Evolutionary conservation across 2,888 invertebrate genomes (phyloP).

Genomic region (Vesta saturnalis): DNA sequence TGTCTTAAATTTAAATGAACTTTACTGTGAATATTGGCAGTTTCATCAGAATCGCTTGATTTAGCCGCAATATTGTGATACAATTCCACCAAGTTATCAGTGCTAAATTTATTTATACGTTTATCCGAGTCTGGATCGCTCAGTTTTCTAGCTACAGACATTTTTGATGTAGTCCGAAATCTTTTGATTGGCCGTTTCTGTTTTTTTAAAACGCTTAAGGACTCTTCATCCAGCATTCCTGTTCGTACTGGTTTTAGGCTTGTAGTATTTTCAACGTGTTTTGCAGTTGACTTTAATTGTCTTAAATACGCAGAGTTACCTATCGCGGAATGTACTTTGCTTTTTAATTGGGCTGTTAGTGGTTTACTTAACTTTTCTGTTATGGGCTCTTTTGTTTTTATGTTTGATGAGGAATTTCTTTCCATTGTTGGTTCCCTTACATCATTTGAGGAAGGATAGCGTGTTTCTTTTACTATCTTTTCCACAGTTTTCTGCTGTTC

Average conservation of each 20-base stretch:
- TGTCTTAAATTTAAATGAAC: background rate
- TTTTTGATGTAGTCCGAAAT: constrained; percentile 17
- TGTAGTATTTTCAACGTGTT: constrained; percentile 38
- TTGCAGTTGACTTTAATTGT: constrained; percentile 39
- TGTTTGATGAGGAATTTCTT: constrained; percentile 11
- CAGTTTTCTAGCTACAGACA: constrained; percentile 8
- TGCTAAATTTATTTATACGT: background rate
- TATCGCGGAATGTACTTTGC: constrained; percentile 32
- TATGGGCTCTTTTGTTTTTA: constrained; percentile 28
- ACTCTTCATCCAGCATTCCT: constrained; percentile 29
- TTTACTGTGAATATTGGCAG: constrained; percentile 36
- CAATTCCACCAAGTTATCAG: constrained; percentile 57
- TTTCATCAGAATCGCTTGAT: constrained; percentile 57
- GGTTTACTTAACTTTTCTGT: constrained; percentile 11
- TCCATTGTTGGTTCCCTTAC: background rate
- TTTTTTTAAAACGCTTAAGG: constrained; percentile 28
- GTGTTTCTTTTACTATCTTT: background rate
- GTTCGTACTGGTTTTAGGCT: constrained; percentile 30
- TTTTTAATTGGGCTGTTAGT: constrained; percentile 1
- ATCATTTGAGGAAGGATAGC: background rate
- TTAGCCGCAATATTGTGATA: constrained; percentile 59
- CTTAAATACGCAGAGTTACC: constrained; percentile 35
- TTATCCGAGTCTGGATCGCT: background rate
- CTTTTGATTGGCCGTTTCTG: constrained; percentile 28
- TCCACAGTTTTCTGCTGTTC: constrained; percentile 17